These are phyloP conservation scores for Melitaea cinxia DNA, from an alignment of 1,140 invertebrate species.

Conservation along the genomic window DNA sequence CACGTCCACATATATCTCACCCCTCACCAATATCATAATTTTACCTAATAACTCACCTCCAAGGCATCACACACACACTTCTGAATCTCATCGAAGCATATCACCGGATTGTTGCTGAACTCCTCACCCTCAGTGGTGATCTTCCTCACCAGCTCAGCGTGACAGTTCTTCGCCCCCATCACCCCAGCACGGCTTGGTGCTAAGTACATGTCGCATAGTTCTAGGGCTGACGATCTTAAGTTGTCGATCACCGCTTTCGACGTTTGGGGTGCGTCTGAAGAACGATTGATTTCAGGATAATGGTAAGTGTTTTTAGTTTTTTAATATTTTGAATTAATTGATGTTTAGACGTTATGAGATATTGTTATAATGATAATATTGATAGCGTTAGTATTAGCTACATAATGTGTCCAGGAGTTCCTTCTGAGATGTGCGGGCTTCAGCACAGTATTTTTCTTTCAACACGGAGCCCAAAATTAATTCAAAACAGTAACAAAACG, in stretches of 20 bases:
- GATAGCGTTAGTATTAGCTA: no score
- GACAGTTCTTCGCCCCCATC: constrained; percentile 57
- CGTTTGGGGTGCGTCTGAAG: constrained; percentile 58
- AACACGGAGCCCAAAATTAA: no score
- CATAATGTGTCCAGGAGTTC: no score
- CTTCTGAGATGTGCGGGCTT: no score
- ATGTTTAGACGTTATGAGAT: no score
- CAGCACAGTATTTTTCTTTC: no score
- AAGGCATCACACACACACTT: constrained; percentile 86
- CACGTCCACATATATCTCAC: no score
- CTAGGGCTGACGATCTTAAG: constrained; percentile 64
- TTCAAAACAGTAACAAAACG: no score
- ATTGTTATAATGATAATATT: no score
- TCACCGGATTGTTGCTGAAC: constrained; percentile 81
- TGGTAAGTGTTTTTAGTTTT: background rate
- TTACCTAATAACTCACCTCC: constrained; percentile 73
- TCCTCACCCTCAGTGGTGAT: constrained; percentile 72
- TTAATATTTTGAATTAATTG: background rate
- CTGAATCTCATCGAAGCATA: constrained; percentile 94
- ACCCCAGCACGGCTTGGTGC: constrained; percentile 49
- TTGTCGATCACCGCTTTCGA: constrained; percentile 70
- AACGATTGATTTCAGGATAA: background rate
- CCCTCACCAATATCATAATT: no score
- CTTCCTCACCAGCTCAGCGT: constrained; percentile 64
- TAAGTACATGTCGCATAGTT: constrained; percentile 66